Evolutionary conservation across 2,797 vertebrate genomes (phyloP).

Genomic region (Rhabdophis nuchalis): DNA sequence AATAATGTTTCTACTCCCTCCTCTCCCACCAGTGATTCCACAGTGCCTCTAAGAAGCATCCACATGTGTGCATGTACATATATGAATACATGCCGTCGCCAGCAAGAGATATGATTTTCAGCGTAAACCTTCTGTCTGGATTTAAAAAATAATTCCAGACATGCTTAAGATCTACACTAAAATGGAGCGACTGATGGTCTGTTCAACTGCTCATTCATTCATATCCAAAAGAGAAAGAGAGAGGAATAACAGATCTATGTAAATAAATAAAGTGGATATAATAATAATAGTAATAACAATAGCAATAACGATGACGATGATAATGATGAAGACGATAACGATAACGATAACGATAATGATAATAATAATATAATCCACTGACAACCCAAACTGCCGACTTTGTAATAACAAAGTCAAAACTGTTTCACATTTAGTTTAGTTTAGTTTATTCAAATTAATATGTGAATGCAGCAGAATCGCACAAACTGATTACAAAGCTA

Average conservation of each 20-base stretch:
- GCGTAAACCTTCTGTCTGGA: slow-evolving; percentile 1
- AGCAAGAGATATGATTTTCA: neutral
- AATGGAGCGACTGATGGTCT: slow-evolving; percentile 20
- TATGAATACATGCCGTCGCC: slow-evolving; percentile 1
- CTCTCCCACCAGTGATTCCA: slow-evolving; percentile 27
- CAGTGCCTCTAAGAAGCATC: slow-evolving; percentile 33
- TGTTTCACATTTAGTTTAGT: too few species aligned
- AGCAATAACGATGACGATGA: too few species aligned
- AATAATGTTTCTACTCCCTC: neutral
- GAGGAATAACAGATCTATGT: neutral
- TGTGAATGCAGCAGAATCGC: too few species aligned
- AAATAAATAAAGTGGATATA: neutral
- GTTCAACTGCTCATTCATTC: neutral
- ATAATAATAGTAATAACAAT: too few species aligned
- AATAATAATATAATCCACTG: too few species aligned
- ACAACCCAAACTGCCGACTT: too few species aligned
- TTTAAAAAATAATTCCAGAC: neutral
- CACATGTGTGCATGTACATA: neutral
- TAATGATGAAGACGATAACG: too few species aligned
- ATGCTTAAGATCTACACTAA: neutral
- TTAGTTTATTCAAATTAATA: too few species aligned
- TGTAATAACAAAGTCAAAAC: too few species aligned
- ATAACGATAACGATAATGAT: too few species aligned
- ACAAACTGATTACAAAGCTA: too few species aligned
- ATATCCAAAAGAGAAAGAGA: neutral